Percentiles rank a stretch among this genome's conserved stretches.
These are phyloP conservation scores for Arctocebus calabarensis DNA, from an alignment of 2,797 vertebrate genomes.

Conservation along the genomic window DNA sequence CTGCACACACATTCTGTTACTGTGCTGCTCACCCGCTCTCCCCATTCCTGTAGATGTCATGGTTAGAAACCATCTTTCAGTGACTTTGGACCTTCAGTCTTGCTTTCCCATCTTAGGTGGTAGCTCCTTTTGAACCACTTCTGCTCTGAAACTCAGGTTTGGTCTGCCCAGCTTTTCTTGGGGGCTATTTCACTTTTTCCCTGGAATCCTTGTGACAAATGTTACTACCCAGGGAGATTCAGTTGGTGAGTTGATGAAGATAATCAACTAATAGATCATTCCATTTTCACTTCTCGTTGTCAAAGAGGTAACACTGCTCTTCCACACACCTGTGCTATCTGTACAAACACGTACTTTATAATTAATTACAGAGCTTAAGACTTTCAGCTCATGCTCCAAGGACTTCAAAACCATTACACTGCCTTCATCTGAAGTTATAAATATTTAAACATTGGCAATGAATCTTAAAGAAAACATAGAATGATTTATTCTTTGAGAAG, in stretches of 20 bases:
- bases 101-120: neutral
- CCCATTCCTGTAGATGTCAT: no score
- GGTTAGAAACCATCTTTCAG: neutral
- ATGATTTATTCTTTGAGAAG: slow-evolving; percentile 74
- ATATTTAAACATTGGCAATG: slow-evolving; percentile 77
- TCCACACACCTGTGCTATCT: slow-evolving; percentile 57
- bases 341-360: slow-evolving; percentile 51
- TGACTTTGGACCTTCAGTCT: neutral
- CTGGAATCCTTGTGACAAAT: neutral
- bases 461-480: slow-evolving; percentile 75
- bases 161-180: slow-evolving; percentile 3
- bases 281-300: slow-evolving; percentile 40
- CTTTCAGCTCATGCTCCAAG: slow-evolving; percentile 2
- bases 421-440: slow-evolving; percentile 72
- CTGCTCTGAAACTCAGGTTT: neutral
- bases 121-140: neutral
- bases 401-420: slow-evolving; percentile 57
- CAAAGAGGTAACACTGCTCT: neutral
- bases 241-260: neutral
- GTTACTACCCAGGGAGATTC: neutral
- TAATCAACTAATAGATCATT: slow-evolving; percentile 23
- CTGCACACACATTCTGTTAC: neutral
- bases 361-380: slow-evolving; percentile 62
- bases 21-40: neutral
- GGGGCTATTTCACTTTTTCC: neutral